These are phyloP conservation scores for Grus americana DNA, from an alignment of 2,113 vertebrate genomes.

Conservation along the genomic window DNA sequence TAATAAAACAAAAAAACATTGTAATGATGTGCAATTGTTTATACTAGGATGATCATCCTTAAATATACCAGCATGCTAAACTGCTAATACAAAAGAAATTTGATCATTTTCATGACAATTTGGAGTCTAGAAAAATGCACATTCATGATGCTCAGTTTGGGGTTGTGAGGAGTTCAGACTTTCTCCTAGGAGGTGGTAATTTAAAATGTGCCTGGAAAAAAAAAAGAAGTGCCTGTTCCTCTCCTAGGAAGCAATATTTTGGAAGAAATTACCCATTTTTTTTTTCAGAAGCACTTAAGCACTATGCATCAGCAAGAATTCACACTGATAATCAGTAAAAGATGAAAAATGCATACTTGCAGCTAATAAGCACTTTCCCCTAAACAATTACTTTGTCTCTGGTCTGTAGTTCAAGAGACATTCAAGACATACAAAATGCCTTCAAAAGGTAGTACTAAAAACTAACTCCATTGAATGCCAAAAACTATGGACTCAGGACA, in stretches of 20 bases:
- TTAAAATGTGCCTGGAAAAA: not conserved
- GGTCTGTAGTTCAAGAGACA: not conserved
- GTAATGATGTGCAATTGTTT: not conserved
- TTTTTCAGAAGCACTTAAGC: not conserved
- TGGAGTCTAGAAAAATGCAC: not conserved
- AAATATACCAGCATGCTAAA: not conserved
- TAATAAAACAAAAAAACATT: not conserved
- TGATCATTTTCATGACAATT: not conserved
- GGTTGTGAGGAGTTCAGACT: not conserved
- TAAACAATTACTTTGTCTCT: not conserved
- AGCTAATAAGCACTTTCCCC: not conserved
- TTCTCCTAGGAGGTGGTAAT: not conserved
- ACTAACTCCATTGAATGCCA: not conserved
- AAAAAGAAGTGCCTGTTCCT: not conserved
- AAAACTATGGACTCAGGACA: not conserved
- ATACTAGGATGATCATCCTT: not conserved
- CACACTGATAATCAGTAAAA: not conserved
- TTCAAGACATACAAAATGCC: not conserved
- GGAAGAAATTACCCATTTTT: not conserved
- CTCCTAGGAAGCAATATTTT: not conserved
- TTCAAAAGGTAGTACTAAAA: not conserved
- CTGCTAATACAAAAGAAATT: not conserved
- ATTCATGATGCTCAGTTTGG: not conserved
- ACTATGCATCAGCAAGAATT: slow-evolving; percentile 5
- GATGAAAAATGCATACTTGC: not conserved